phyloP scores from a whole-genome alignment of 2,888 invertebrate genomes.

The Vesta saturnalis region DNA sequence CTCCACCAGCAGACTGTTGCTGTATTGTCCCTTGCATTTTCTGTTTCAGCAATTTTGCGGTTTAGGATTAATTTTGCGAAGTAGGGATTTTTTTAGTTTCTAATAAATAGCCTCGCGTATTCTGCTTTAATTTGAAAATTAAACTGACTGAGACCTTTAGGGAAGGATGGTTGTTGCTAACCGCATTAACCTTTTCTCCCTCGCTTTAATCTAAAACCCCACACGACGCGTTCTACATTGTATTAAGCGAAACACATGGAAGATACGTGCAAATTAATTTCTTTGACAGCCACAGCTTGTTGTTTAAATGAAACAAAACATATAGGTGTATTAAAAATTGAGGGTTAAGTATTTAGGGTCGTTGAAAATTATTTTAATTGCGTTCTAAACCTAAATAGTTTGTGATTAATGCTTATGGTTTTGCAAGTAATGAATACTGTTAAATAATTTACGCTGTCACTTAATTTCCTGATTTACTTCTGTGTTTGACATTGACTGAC shows the following conservation, averaged over 20 bases:
- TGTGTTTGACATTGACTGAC: constrained; percentile 46
- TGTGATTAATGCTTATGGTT: constrained; percentile 12
- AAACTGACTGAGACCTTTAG: constrained; percentile 28
- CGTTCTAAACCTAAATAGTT: neutral
- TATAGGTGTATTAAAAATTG: neutral
- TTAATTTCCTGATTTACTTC: constrained; percentile 37
- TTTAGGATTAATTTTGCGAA: neutral
- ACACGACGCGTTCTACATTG: constrained; percentile 31
- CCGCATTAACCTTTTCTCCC: constrained; percentile 35
- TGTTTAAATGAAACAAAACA: constrained; percentile 6
- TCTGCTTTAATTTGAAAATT: constrained; percentile 25
- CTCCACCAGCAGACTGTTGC: constrained; percentile 36
- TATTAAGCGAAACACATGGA: constrained; percentile 30
- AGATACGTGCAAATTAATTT: constrained; percentile 34
- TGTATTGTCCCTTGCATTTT: no score
- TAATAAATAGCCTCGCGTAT: constrained; percentile 19
- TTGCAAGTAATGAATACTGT: constrained; percentile 16
- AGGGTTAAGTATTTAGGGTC: no score
- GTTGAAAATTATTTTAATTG: neutral
- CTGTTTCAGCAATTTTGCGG: no score
- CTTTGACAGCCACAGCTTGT: constrained; percentile 21
- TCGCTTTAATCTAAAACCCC: constrained; percentile 32
- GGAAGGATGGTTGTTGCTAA: constrained; percentile 26
- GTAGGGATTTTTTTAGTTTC: constrained; percentile 4
- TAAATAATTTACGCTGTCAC: constrained; percentile 12